A percentile compares a stretch with the other conserved stretches of the same genome.
Evolutionary conservation across 2,113 vertebrate genomes (phyloP).

Genomic region (Lepisosteus osseus): DNA sequence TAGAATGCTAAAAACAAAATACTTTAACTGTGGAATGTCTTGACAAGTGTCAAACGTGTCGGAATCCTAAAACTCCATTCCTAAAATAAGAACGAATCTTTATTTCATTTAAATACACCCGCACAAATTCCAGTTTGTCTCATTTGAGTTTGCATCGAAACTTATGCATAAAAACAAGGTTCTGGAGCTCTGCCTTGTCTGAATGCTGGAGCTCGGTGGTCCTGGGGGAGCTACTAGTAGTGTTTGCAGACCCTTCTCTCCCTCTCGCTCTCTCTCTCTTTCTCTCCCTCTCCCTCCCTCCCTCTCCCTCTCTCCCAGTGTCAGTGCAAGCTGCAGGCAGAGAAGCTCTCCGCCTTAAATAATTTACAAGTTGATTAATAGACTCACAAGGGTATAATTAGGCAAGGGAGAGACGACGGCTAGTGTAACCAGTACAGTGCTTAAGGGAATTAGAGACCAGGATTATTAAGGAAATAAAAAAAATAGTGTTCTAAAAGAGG

Average conservation of each 20-base stretch:
- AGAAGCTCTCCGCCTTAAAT: constrained; percentile 88
- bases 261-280: constrained; percentile 7
- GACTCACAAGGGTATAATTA: constrained; percentile 99
- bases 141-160: constrained; percentile 45
- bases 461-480: constrained; percentile 74
- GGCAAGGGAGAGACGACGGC: constrained; percentile 91
- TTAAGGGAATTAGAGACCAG: constrained; percentile 89
- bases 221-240: constrained; percentile 50
- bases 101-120: constrained; percentile 53
- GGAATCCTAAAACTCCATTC: no score
- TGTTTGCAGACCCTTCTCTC: constrained; percentile 48
- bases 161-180: constrained; percentile 64
- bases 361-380: constrained; percentile 99
- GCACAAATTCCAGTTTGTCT: constrained; percentile 72
- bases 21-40: no score
- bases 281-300: constrained; percentile 32
- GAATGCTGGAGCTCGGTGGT: constrained; percentile 40
- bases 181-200: constrained; percentile 54
- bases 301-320: constrained; percentile 59
- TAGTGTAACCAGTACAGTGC: constrained; percentile 91
- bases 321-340: constrained; percentile 89
- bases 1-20: no score
- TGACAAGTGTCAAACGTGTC: no score
- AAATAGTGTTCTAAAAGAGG: constrained; percentile 68
- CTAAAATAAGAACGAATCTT: no score